A percentile compares a stretch with the other conserved stretches of the same genome.
Evolutionary conservation across 1,140 invertebrate species (phyloP).

Genomic region (Fopius arisanus): DNA sequence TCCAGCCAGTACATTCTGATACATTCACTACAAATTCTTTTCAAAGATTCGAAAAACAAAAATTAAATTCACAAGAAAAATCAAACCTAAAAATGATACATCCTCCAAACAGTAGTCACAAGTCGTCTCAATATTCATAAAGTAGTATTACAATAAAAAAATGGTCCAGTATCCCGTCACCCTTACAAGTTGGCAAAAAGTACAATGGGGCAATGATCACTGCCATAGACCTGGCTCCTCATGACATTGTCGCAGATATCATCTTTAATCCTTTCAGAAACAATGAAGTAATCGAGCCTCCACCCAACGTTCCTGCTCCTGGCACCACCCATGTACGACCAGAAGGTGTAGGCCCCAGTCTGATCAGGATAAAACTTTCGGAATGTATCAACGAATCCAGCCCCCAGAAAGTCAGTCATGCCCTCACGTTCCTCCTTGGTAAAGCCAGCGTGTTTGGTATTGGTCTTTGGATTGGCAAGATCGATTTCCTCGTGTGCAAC

Average conservation of each 20-base stretch:
- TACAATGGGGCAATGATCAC: constrained; percentile 87
- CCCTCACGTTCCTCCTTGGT: constrained; percentile 92
- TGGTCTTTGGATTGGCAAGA: constrained; percentile 93
- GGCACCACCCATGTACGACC: constrained; percentile 89
- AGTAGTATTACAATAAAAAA: too few species aligned
- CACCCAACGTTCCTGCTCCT: constrained; percentile 93
- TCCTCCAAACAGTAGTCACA: too few species aligned
- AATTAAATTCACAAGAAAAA: background rate
- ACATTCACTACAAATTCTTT: background rate
- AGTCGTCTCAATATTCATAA: too few species aligned
- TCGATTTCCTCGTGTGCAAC: constrained; percentile 97
- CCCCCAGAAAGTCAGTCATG: constrained; percentile 83
- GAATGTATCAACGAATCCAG: constrained; percentile 89
- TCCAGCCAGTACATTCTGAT: background rate
- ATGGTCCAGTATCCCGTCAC: background rate
- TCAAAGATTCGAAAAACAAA: background rate
- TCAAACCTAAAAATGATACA: background rate
- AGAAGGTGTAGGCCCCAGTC: constrained; percentile 90
- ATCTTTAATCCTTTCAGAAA: constrained; percentile 80
- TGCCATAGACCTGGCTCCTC: constrained; percentile 78
- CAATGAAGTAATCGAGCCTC: constrained; percentile 94
- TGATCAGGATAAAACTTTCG: constrained; percentile 88
- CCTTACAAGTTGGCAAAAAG: constrained; percentile 71
- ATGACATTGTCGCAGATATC: constrained; percentile 85
- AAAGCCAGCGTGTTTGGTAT: constrained; percentile 94